Evolutionary conservation across 2,797 vertebrate species (phyloP).

Genomic region (Enteromius mattozi): DNA sequence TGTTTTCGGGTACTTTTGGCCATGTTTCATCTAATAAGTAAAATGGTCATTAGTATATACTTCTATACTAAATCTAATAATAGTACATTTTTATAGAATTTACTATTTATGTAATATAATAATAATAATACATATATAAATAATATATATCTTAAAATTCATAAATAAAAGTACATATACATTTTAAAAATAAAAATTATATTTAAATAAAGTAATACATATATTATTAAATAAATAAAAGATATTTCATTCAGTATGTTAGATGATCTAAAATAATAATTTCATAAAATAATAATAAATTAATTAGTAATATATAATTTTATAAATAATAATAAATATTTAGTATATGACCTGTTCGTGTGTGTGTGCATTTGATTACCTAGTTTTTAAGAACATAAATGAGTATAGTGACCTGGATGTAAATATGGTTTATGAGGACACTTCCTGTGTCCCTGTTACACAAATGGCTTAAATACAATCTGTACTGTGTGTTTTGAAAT

Average conservation of each 20-base stretch:
- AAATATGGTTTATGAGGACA: background rate
- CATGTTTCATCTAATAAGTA: background rate
- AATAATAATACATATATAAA: background rate
- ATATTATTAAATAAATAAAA: background rate
- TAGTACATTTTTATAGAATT: background rate
- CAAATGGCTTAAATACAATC: background rate
- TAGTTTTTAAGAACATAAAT: background rate
- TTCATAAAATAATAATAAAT: background rate
- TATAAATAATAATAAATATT: background rate
- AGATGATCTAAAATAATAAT: background rate
- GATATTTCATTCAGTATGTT: background rate
- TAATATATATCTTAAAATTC: background rate
- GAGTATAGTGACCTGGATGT: too few species aligned
- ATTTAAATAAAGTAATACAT: too few species aligned
- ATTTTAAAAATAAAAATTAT: too few species aligned
- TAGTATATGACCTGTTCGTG: background rate
- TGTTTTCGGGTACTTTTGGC: background rate
- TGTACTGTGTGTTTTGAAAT: background rate
- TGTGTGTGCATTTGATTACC: background rate
- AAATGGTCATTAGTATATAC: background rate
- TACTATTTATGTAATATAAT: background rate
- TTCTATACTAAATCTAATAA: background rate
- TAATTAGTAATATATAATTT: background rate
- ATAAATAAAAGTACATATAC: too few species aligned
- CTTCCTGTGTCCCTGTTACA: background rate